phyloP scores from a whole-genome alignment of 2,888 invertebrate genomes.

The Oligia latruncula region DNA sequence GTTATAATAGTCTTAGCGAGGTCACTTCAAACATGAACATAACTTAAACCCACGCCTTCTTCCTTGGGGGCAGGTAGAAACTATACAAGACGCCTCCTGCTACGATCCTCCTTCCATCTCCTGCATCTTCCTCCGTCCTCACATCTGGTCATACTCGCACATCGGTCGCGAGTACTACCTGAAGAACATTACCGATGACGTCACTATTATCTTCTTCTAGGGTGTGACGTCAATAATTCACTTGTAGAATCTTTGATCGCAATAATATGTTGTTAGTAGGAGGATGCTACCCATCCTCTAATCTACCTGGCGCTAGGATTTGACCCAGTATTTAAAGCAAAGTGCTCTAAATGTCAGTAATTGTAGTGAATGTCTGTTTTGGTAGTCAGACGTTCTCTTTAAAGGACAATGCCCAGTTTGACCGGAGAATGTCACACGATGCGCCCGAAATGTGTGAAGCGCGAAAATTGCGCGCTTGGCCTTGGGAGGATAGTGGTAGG shows the following conservation, averaged over 20 bases:
- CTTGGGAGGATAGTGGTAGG: constrained; percentile 13
- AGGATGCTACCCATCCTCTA: not conserved
- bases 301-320: not conserved
- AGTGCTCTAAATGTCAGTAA: constrained; percentile 34
- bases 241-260: not conserved
- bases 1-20: too few species aligned
- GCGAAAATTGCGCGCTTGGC: not conserved
- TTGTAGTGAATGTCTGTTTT: constrained; percentile 41
- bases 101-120: too few species aligned
- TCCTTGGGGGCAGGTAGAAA: too few species aligned
- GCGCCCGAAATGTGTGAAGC: not conserved
- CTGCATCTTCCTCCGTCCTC: too few species aligned
- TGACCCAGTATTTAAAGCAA: constrained; percentile 30
- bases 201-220: not conserved
- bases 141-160: too few species aligned
- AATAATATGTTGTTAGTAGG: not conserved
- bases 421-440: constrained; percentile 36
- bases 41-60: too few species aligned
- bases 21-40: too few species aligned
- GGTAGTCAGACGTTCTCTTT: constrained; percentile 43
- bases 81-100: too few species aligned
- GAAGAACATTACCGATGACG: not conserved
- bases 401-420: constrained; percentile 41
- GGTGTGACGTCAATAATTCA: not conserved
- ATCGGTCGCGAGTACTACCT: not conserved